phyloP scores from a whole-genome alignment of 2,113 vertebrate species.

The Sapajus apella region DNA sequence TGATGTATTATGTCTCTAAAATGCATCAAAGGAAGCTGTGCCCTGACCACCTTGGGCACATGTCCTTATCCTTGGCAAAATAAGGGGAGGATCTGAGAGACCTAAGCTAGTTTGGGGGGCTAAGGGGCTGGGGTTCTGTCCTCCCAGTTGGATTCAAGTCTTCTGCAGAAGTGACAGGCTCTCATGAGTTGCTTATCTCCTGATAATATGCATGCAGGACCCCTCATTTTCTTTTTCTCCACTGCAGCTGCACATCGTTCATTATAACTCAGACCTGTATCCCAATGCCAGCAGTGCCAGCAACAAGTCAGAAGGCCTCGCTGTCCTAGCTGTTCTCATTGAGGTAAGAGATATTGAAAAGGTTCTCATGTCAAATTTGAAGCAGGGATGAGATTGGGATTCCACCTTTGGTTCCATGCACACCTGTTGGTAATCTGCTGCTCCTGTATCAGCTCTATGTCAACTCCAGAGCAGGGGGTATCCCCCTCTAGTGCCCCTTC shows the following conservation, averaged over 20 bases:
- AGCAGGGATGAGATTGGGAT: background rate
- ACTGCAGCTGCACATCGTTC: conserved; percentile 93
- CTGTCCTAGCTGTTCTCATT: conserved; percentile 93
- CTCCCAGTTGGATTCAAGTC: background rate
- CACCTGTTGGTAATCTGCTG: background rate
- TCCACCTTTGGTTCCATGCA: background rate
- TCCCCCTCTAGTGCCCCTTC: background rate
- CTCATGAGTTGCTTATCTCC: rapidly evolving
- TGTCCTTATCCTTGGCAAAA: background rate
- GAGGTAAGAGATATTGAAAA: conserved; percentile 88
- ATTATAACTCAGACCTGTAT: conserved; percentile 96
- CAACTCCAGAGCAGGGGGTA: background rate
- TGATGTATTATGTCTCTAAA: too few relatives aligned
- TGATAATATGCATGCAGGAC: too few relatives aligned
- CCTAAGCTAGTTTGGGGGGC: too few relatives aligned
- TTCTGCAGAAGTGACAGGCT: background rate
- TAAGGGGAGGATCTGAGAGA: background rate
- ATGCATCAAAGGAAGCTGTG: too few relatives aligned
- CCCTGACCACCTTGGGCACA: too few relatives aligned
- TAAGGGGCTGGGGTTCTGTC: background rate
- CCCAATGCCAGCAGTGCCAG: conserved; percentile 86
- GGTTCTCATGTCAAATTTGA: background rate
- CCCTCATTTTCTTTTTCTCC: background rate
- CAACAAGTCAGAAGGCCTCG: conserved; percentile 92
- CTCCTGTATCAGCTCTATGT: background rate